Evolutionary conservation across 1,140 invertebrate genomes (phyloP), one percentile per base, ranked within the genome.

Genomic region (Calliopsis andreniformis): DNA sequence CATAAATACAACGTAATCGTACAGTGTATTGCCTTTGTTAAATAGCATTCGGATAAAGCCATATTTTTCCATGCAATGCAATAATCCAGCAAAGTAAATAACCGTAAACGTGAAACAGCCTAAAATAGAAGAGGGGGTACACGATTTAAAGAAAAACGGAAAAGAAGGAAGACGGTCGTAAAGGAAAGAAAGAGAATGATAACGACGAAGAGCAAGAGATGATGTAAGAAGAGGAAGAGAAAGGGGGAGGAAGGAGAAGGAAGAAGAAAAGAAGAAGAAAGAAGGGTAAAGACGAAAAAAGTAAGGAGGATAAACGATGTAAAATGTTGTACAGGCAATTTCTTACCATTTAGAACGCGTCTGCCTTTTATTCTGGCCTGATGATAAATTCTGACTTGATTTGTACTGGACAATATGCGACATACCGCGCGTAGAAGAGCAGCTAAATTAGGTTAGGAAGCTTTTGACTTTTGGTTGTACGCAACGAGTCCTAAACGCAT

Each of bases 41-140:
- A 88, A 89, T 91, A 92, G 88, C 87, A 88, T 90, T 91, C 85
- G 88, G 85, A 91, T 90, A 90, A 91, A 91, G 91, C 89, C 91
- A 92, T 92, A 92, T 92, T 92, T 92, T 92, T 92, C 90, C 91
- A 92, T 90, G 89, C 90, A 89, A 92, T 85, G 88, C 91, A 91
- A 91, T 91, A 91, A 91, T 89, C 84, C 87, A 90, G 85, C 87
- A 86, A 70, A 86, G 69, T 84, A 87, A 87, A 88, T 82, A 86
- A 79, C 67, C 81, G 72, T 77, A 84, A 83, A 79, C 71, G 70
- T 84, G 73, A 85, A 82, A 86, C 67, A 82, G 79, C 79, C 78
- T 85, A 86, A 84, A 80, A 75, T 80, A 80, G 84, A 84, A 86
- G 84, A 89, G 86, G 88, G 86, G 88, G 86, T 88, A 84, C 86